phyloP scores from a whole-genome alignment of 2,113 vertebrate genomes.

The Zingel zingel region DNA sequence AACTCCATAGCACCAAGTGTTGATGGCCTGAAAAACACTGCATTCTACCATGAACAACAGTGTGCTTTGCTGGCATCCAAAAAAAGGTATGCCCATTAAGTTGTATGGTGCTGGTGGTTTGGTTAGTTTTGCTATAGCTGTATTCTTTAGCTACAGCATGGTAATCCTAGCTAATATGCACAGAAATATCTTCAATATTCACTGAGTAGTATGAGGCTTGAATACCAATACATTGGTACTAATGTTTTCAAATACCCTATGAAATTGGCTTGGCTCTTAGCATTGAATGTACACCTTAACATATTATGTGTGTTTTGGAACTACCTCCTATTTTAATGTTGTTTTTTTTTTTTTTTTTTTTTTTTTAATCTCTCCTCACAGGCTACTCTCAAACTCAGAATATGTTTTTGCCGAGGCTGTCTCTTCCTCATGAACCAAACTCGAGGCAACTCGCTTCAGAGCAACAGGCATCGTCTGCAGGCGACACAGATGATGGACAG shows the following conservation, averaged over 20 bases:
- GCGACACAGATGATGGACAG: neutral
- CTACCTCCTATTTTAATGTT: too few relatives aligned
- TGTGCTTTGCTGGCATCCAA: neutral
- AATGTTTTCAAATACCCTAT: neutral
- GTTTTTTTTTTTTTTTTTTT: neutral
- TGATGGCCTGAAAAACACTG: neutral
- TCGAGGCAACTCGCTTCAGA: neutral
- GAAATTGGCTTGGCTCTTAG: neutral
- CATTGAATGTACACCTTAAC: neutral
- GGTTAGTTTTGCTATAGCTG: neutral
- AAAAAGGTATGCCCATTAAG: neutral
- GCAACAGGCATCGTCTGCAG: neutral
- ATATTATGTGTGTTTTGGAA: neutral
- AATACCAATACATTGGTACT: neutral
- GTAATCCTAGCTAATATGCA: neutral
- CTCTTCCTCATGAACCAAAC: constrained; percentile 18
- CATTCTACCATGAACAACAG: neutral
- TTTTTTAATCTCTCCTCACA: neutral
- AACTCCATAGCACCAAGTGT: neutral
- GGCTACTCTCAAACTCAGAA: constrained; percentile 10
- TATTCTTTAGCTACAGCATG: neutral
- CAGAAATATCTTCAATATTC: neutral
- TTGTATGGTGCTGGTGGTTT: neutral
- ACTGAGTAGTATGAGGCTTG: neutral
- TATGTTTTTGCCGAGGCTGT: constrained; percentile 44